phyloP scores from a whole-genome alignment of 2,888 invertebrate species.

The Scotopteryx bipunctaria region DNA sequence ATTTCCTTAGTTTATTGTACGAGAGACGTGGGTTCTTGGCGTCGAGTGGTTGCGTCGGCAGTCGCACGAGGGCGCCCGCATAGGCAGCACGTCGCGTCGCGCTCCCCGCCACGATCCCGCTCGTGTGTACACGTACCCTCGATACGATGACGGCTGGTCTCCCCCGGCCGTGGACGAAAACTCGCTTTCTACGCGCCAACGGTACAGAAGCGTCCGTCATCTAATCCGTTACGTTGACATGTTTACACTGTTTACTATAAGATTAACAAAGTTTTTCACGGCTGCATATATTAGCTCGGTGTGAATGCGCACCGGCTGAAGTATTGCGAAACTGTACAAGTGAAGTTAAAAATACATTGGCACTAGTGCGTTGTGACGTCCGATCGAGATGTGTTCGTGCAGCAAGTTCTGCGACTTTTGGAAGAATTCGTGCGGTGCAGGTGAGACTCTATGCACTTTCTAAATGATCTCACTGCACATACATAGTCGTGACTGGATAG shows the following conservation, averaged over 20 bases:
- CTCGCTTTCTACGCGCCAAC: conserved; percentile 72
- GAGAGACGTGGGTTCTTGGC: conserved; percentile 35
- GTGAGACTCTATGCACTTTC: conserved; percentile 63
- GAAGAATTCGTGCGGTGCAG: conserved; percentile 80
- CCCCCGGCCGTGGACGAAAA: conserved; percentile 48
- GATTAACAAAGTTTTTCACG: conserved; percentile 61
- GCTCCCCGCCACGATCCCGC: conserved; percentile 38
- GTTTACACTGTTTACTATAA: conserved; percentile 64
- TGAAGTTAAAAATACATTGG: conserved; percentile 83
- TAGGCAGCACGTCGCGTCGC: conserved; percentile 61
- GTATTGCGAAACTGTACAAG: conserved; percentile 80
- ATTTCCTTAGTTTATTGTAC: conserved; percentile 59
- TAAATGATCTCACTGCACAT: conserved; percentile 38
- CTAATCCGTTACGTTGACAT: conserved; percentile 65
- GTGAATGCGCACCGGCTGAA: conserved; percentile 69
- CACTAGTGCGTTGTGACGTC: conserved; percentile 73
- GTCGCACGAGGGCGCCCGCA: conserved; percentile 72
- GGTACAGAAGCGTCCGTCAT: conserved; percentile 57
- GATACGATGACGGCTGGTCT: conserved; percentile 57
- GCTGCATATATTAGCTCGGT: conserved; percentile 58
- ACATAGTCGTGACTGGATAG: neutral
- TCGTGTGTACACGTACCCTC: conserved; percentile 41
- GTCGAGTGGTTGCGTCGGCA: conserved; percentile 47
- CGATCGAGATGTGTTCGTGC: conserved; percentile 75
- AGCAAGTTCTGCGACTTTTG: conserved; percentile 80